A percentile compares a stretch with the other conserved stretches of the same genome.
Evolutionary conservation across 1,140 invertebrate species (phyloP).

Genomic region (Cherax quadricarinatus): DNA sequence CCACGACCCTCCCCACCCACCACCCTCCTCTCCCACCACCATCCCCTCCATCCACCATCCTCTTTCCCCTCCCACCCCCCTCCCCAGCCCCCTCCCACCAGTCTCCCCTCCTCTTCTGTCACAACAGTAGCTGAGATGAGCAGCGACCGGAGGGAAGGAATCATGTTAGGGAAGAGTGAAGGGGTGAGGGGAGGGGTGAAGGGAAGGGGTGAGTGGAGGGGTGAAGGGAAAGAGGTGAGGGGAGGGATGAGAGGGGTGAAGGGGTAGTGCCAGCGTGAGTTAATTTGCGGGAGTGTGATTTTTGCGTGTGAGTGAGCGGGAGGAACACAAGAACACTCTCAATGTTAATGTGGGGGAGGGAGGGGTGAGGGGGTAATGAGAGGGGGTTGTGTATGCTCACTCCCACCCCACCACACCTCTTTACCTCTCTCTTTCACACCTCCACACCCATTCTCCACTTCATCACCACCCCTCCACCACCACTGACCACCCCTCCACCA

Average conservation of each 20-base stretch:
- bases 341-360: background rate
- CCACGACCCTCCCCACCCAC: too few species aligned
- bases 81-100: too few species aligned
- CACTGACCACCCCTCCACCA: too few species aligned
- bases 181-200: too few species aligned
- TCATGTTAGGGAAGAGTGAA: background rate
- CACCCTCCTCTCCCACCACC: background rate
- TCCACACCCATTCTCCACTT: too few species aligned
- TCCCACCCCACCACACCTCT: background rate
- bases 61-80: too few species aligned
- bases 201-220: too few species aligned
- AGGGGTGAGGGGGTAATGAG: background rate
- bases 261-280: background rate
- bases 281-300: conserved; percentile 1
- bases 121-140: background rate
- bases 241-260: too few species aligned
- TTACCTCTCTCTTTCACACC: background rate
- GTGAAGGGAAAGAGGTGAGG: background rate
- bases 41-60: too few species aligned
- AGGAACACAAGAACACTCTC: conserved; percentile 14
- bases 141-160: background rate
- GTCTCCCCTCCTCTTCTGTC: background rate
- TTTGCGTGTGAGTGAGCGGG: background rate
- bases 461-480: too few species aligned
- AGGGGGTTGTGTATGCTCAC: background rate